Evolutionary conservation across 1,140 invertebrate genomes (phyloP).

Genomic region (Zeugodacus cucurbitae): DNA sequence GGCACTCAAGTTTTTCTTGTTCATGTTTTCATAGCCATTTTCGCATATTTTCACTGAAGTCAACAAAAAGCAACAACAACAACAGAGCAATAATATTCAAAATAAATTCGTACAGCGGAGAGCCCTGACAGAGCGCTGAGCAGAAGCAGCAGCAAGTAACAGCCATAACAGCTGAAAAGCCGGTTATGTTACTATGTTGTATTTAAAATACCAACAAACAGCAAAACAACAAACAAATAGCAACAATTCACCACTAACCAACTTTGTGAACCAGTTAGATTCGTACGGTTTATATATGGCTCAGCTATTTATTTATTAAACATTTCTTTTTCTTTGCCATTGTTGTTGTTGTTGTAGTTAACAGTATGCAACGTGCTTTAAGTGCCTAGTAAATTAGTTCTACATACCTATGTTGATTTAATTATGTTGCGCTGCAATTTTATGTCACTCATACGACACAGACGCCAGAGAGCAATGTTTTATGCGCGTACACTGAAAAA

Average conservation of each 20-base stretch:
- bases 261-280: constrained; percentile 13
- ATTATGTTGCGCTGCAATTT: not conserved
- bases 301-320: not conserved
- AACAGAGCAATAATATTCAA: not conserved
- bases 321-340: not conserved
- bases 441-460: not conserved
- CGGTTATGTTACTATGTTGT: constrained; percentile 15
- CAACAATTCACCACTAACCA: constrained; percentile 32
- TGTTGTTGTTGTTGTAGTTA: not conserved
- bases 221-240: not conserved
- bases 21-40: constrained; percentile 9
- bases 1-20: constrained; percentile 29
- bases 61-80: not conserved
- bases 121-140: not conserved
- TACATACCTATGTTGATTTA: constrained; percentile 5
- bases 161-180: not conserved
- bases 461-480: not conserved
- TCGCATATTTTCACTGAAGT: constrained; percentile 14
- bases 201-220: not conserved
- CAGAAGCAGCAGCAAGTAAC: not conserved
- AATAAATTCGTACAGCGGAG: not conserved
- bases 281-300: not conserved
- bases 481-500: not conserved
- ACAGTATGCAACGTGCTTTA: not conserved
- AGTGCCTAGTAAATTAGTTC: constrained; percentile 14